Evolutionary conservation across 2,113 vertebrate species (phyloP).

Genomic region (Cettia cetti): DNA sequence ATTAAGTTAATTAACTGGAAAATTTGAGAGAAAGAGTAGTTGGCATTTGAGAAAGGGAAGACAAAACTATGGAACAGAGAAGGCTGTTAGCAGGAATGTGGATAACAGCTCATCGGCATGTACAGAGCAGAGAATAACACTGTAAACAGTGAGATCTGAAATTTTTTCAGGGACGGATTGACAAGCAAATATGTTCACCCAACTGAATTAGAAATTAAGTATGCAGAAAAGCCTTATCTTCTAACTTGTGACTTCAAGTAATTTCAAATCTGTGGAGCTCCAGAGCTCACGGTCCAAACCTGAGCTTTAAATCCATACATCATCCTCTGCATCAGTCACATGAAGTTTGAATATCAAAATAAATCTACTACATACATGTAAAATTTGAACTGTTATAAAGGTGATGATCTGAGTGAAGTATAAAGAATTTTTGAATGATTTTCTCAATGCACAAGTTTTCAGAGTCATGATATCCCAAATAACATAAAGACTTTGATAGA

Average conservation of each 20-base stretch:
- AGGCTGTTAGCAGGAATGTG: not conserved
- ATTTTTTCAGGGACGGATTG: not conserved
- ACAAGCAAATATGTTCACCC: not conserved
- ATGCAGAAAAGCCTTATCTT: not conserved
- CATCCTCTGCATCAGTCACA: not conserved
- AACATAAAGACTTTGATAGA: not conserved
- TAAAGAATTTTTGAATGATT: not conserved
- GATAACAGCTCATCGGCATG: not conserved
- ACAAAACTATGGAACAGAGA: not conserved
- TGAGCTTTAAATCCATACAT: not conserved
- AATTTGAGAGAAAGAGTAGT: not conserved
- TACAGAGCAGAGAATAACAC: not conserved
- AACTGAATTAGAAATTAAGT: not conserved
- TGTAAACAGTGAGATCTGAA: not conserved
- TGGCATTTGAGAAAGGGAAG: not conserved
- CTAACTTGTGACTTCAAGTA: not conserved
- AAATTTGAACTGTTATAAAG: not conserved
- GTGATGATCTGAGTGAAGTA: not conserved
- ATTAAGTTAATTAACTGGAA: conserved; percentile 40
- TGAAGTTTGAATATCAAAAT: not conserved
- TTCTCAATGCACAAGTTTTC: not conserved
- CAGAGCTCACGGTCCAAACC: not conserved
- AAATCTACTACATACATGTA: not conserved
- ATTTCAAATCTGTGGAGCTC: not conserved
- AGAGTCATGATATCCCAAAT: not conserved